Base-by-base conservation (phyloP, 2,797 vertebrate genomes). In the Meriones psammophilus region DNA sequence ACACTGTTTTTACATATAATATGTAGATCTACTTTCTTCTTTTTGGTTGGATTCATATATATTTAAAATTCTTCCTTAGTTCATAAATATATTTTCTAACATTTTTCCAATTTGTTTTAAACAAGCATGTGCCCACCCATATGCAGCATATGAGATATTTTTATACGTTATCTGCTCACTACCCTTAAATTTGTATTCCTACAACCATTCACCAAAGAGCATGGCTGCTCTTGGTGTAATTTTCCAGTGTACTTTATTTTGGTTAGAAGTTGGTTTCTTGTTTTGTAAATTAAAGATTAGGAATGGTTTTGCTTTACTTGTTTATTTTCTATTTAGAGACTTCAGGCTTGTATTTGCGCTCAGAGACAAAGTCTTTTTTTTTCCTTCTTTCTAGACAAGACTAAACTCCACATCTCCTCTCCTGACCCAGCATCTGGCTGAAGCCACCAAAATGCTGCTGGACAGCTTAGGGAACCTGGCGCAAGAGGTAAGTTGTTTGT, bases 381-480 rank as follows among this genome's bases (percentile, higher is more conserved):
- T 97, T 94, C 96, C 9, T 17, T 74, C 62, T 86, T 98, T 97
- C 96, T 98, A 99, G 99, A 98, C 94, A 91, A 98, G 97, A n/a
- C 68, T 99, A 46, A 97, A 97, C 91, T 98, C 99, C 8, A 98
- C 99, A 92, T 98, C 99, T 0, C 98, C 98, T 0, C 96, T 99
- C 46, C 98, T 98, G 0, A 92, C 98, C 73, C 91, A 91, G 73
- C 97, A 98, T 64, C 98, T 99, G 39, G 97, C 98, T 71, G 98
- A 96, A 97, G 99, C 99, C 24, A 99, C 99, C 62, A 98, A 99
- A 97, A 97, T 97, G 20, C 98, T 99, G 88, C 98, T 99, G 97
- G 98, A 99, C 46, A 99, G 99, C 96, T 60, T 99, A 76, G 98
- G 99, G n/a, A 98, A 97, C 0, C 98, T 99, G 94, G 98, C 99